These are phyloP conservation scores for Pampus argenteus DNA, from an alignment of 2,797 vertebrate genomes.

Conservation along the genomic window DNA sequence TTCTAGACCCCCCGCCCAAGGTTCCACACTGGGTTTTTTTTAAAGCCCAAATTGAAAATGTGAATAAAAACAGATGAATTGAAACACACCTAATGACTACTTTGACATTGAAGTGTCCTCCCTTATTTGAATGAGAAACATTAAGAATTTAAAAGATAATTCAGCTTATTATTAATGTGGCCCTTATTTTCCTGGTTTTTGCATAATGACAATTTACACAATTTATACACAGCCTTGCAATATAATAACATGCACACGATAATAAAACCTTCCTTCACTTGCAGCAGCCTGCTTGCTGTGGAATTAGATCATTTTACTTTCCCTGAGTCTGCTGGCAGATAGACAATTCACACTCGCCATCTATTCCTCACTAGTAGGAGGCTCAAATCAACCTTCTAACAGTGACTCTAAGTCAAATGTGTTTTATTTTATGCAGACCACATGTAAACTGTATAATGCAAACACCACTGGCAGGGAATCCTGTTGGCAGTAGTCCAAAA, in stretches of 20 bases:
- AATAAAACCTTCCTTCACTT: background rate
- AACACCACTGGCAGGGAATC: background rate
- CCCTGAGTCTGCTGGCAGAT: background rate
- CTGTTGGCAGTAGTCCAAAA: background rate
- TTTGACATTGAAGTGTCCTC: background rate
- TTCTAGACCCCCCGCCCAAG: no score
- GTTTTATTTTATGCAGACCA: background rate
- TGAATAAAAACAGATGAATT: no score
- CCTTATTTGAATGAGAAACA: background rate
- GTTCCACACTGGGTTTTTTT: background rate
- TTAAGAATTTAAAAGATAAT: background rate
- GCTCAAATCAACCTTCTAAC: background rate
- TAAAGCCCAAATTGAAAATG: no score
- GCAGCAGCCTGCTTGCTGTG: background rate
- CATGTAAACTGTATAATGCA: background rate
- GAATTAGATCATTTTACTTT: background rate
- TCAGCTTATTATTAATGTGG: background rate
- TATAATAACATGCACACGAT: background rate
- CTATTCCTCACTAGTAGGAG: background rate
- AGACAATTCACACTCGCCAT: background rate
- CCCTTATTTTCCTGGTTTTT: constrained; percentile 5
- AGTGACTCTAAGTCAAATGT: background rate
- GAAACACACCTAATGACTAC: background rate
- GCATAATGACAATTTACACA: background rate
- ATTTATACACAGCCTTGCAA: background rate